phyloP scores from a whole-genome alignment of 2,888 invertebrate species.

The Acrobasis consociella region DNA sequence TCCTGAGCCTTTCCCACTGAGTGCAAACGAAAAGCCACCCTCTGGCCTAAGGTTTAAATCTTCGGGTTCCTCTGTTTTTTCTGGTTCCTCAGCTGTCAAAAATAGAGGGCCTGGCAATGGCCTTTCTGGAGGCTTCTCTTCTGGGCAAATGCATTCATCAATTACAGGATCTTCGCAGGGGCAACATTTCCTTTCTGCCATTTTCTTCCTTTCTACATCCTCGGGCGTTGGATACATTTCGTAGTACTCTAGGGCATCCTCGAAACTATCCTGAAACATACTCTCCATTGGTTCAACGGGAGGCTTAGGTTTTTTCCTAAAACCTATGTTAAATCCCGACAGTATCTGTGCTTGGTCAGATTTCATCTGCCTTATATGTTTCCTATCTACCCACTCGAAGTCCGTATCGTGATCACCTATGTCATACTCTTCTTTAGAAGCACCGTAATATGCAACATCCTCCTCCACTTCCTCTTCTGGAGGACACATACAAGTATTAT shows the following conservation, averaged over 20 bases:
- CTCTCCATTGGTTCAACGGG: slow-evolving; percentile 37
- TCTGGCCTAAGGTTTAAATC: slow-evolving; percentile 6
- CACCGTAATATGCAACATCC: not conserved
- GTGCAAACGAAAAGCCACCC: slow-evolving; percentile 38
- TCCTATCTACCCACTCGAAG: slow-evolving; percentile 33
- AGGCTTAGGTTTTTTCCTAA: slow-evolving; percentile 32
- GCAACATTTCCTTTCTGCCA: slow-evolving; percentile 10
- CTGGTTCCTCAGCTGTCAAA: not conserved
- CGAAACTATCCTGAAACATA: slow-evolving; percentile 41
- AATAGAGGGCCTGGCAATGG: not conserved
- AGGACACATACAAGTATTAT: slow-evolving; percentile 42
- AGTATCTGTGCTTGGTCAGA: slow-evolving; percentile 51
- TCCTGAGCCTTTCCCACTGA: slow-evolving; percentile 42
- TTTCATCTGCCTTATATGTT: slow-evolving; percentile 38
- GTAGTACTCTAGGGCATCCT: slow-evolving; percentile 46
- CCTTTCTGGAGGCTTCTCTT: not conserved
- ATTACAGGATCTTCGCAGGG: slow-evolving; percentile 7
- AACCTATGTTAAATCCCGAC: slow-evolving; percentile 48
- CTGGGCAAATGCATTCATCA: slow-evolving; percentile 4
- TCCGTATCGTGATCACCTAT: slow-evolving; percentile 17
- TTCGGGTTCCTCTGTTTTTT: not conserved
- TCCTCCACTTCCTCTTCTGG: slow-evolving; percentile 20
- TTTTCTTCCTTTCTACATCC: slow-evolving; percentile 1
- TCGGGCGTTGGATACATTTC: slow-evolving; percentile 32
- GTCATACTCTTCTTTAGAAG: not conserved